Evolutionary conservation across 2,797 vertebrate species (phyloP).

Genomic region (Arnoldichthys spilopterus): DNA sequence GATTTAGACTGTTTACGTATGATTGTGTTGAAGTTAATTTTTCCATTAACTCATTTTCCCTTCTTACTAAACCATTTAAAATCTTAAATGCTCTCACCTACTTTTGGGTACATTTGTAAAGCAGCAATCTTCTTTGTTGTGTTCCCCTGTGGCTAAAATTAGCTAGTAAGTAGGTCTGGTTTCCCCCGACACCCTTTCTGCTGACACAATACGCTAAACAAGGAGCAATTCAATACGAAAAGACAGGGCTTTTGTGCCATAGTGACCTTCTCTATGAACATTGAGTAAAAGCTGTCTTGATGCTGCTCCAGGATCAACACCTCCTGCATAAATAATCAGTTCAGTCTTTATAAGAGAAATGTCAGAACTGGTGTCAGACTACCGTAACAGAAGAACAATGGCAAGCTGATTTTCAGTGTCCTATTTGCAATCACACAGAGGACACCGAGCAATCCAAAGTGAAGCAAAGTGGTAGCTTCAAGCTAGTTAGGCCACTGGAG

Average conservation of each 20-base stretch:
- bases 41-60: background rate
- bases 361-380: conserved; percentile 13
- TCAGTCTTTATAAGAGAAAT: conserved; percentile 13
- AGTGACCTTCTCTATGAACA: background rate
- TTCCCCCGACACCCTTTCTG: conserved; percentile 16
- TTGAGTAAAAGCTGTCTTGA: conserved; percentile 1
- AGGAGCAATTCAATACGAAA: conserved; percentile 3
- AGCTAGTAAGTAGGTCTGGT: conserved; percentile 28
- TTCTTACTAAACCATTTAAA: background rate
- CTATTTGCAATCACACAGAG: conserved; percentile 1
- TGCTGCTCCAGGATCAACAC: conserved; percentile 21
- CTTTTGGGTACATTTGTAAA: conserved; percentile 16
- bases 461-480: background rate
- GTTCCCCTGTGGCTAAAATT: conserved; percentile 3
- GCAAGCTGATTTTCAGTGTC: background rate
- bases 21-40: background rate
- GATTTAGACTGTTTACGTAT: too few species aligned
- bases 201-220: conserved; percentile 36
- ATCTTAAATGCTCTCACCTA: background rate
- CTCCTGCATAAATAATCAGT: background rate
- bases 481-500: background rate
- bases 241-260: background rate
- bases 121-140: background rate
- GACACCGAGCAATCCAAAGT: conserved; percentile 4
- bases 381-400: background rate